Evolutionary conservation across 2,888 invertebrate species (phyloP), one percentile per base, ranked within the genome.

Genomic region (Chloroclysta siterata): DNA sequence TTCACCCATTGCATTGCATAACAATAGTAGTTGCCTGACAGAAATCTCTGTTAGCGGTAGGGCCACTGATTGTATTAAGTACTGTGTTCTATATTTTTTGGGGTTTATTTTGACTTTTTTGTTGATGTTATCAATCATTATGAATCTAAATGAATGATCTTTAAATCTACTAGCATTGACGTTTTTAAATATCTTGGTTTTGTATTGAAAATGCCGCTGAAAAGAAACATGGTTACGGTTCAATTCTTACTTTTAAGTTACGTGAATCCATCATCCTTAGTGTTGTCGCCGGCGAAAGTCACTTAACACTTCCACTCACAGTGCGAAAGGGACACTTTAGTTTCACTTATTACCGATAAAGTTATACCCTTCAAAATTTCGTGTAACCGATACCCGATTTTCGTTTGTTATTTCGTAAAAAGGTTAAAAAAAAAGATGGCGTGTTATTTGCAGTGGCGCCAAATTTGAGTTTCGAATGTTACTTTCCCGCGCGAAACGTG

Each of bases 401-500:
- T 22, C 22, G 22, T 22, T 22, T 22, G 22, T 22, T 22, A 22
- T 22, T 22, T 22, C 22, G 6, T 13, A 14, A 39, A 57, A 50
- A 51, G 50, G 41, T n/a, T 10, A 53, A 58, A 47, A 54, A 44
- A 42, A 50, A 60, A 60, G 53, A 60, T 65, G 60, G 61, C 51
- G 61, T 44, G 65, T 72, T 64, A 67, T 75, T 74, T 57, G 11
- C 53, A 61, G 70, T 80, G 77, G 79, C 85, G 86, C 81, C 80
- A 83, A 84, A 76, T 82, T 83, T 64, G 70, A 75, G 72, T 75
- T 82, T 73, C 72, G 76, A 81, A 84, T 75, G 70, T 71, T 41
- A 87, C 87, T 88, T 89, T 88, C 87, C 79, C 84, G 83, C 72
- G 78, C 77, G 74, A 66, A 76, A 80, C 84, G 84, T 83, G 82